Evolutionary conservation across 2,888 invertebrate genomes (phyloP).

Genomic region (Limnephilus rhombicus): DNA sequence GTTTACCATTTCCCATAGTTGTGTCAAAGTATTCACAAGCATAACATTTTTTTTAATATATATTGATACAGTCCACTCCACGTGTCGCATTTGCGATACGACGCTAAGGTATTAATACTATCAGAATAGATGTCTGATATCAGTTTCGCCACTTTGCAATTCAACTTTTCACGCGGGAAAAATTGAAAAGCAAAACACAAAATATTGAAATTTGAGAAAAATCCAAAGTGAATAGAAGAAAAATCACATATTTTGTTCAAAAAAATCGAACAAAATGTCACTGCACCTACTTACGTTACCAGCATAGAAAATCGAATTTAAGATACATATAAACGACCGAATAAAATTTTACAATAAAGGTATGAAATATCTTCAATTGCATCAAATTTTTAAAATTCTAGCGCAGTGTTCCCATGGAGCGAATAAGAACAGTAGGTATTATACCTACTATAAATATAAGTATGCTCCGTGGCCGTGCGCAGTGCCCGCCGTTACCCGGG

Average conservation of each 20-base stretch:
- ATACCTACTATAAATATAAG: background rate
- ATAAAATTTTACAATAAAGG: background rate
- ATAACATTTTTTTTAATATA: too few relatives aligned
- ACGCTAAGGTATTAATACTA: too few relatives aligned
- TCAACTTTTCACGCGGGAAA: too few relatives aligned
- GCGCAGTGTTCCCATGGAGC: background rate
- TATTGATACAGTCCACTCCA: too few relatives aligned
- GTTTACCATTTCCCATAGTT: too few relatives aligned
- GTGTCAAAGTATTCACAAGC: too few relatives aligned
- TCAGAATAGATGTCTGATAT: too few relatives aligned
- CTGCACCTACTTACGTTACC: background rate
- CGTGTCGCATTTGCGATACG: too few relatives aligned
- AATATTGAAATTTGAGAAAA: too few relatives aligned
- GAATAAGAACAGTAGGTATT: background rate
- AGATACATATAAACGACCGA: background rate
- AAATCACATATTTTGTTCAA: background rate
- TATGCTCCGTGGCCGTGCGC: background rate
- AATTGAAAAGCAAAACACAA: too few relatives aligned
- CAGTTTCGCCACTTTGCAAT: too few relatives aligned
- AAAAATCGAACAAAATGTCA: background rate
- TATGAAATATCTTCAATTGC: background rate
- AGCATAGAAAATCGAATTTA: background rate
- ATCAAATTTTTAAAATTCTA: background rate
- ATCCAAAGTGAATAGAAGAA: background rate
- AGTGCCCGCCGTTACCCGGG: background rate